These are phyloP conservation scores for Zophobas morio DNA, from an alignment of 1,140 invertebrate genomes.

Conservation along the genomic window DNA sequence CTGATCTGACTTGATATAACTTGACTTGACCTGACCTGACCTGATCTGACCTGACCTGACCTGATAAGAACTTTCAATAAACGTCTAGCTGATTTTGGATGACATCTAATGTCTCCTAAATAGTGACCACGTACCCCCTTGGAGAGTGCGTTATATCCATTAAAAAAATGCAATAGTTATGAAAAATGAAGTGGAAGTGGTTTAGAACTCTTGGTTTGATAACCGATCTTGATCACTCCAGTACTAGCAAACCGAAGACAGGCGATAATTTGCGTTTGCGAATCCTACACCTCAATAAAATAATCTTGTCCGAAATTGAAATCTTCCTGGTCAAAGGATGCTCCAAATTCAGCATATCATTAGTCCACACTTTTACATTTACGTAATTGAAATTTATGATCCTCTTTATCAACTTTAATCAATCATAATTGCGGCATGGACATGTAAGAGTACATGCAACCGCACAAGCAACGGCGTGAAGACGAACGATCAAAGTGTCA, in stretches of 20 bases:
- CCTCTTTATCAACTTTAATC: conserved; percentile 46
- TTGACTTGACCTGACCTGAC: not conserved
- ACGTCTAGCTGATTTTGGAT: too few relatives aligned
- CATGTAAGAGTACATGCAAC: conserved; percentile 46
- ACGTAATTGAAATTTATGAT: conserved; percentile 45
- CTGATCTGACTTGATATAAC: not conserved
- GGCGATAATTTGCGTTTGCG: too few relatives aligned
- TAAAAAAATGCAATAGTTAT: too few relatives aligned
- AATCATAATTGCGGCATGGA: conserved; percentile 47
- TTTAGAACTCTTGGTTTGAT: too few relatives aligned
- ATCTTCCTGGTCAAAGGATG: conserved; percentile 35
- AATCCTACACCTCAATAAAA: too few relatives aligned
- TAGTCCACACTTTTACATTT: conserved; percentile 47
- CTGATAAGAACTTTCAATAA: not conserved
- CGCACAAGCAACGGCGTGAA: conserved; percentile 39
- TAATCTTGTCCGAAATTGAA: not conserved
- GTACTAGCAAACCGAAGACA: not conserved
- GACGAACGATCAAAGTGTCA: conserved; percentile 63
- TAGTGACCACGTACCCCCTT: too few relatives aligned
- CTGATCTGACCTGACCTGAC: not conserved
- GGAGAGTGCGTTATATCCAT: too few relatives aligned
- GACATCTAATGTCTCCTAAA: too few relatives aligned
- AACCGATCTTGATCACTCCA: too few relatives aligned
- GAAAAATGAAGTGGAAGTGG: too few relatives aligned
- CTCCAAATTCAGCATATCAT: conserved; percentile 35